Conservation (phyloP, 2,797 vertebrate species). For the Cebuella pygmaea region DNA sequence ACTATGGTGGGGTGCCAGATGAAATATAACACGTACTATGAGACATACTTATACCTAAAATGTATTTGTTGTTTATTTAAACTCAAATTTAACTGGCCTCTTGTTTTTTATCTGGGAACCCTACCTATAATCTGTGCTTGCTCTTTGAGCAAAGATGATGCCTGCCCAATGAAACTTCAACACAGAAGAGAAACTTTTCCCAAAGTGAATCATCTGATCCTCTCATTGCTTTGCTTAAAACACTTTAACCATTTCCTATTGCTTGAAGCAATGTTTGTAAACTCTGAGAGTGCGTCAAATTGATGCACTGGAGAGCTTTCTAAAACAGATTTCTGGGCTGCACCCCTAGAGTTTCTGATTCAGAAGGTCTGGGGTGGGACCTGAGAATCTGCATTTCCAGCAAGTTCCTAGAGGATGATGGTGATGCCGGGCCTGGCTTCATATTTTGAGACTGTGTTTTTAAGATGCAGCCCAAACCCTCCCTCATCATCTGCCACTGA, state of each 20-base stretch:
- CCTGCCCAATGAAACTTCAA: neutral
- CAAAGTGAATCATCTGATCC: too few species aligned
- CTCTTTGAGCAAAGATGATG: neutral
- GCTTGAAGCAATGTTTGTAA: neutral
- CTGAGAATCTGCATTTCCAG: neutral
- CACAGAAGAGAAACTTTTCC: neutral
- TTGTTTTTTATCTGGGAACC: neutral
- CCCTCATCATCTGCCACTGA: accelerated
- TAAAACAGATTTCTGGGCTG: neutral
- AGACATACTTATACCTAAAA: neutral
- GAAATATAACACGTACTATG: accelerated
- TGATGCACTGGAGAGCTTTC: accelerated
- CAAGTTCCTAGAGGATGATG: neutral
- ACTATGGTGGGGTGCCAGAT: neutral
- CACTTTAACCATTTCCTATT: accelerated
- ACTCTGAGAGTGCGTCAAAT: accelerated
- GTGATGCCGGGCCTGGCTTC: neutral
- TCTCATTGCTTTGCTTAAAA: neutral
- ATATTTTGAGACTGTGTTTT: neutral
- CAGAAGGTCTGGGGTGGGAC: neutral
- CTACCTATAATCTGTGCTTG: neutral
- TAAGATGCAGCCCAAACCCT: too few species aligned
- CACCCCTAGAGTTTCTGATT: neutral
- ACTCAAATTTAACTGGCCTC: neutral
- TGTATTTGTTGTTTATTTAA: neutral